These are phyloP conservation scores for Cryptus viduatorius DNA, from an alignment of 2,888 invertebrate species.

Conservation along the genomic window DNA sequence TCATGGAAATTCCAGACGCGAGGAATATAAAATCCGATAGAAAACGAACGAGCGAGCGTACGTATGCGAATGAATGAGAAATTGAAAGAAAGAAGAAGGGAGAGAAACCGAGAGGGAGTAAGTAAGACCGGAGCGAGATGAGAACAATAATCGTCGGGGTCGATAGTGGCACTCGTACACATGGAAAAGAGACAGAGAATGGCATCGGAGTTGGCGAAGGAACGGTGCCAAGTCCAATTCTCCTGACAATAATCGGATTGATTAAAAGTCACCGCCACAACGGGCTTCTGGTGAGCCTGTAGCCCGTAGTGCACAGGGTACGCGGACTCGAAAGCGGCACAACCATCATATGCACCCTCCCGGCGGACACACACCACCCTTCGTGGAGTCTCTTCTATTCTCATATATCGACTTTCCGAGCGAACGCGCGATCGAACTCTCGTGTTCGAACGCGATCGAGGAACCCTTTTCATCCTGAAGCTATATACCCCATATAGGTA, in stretches of 20 bases:
- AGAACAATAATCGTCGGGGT: conserved; percentile 11
- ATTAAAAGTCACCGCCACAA: conserved; percentile 78
- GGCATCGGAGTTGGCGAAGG: conserved; percentile 61
- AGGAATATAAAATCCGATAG: background rate
- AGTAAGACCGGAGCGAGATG: background rate
- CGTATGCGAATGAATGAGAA: background rate
- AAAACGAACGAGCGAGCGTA: conserved; percentile 3
- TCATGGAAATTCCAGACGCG: conserved; percentile 5
- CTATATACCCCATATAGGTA: conserved; percentile 49
- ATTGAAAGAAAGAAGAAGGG: conserved; percentile 6
- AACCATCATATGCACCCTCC: conserved; percentile 31
- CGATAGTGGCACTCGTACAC: conserved; percentile 65
- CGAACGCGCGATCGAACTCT: conserved; percentile 41
- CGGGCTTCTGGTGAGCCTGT: conserved; percentile 44
- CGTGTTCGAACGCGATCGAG: conserved; percentile 43
- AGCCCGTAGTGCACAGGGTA: background rate
- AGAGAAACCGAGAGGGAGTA: background rate
- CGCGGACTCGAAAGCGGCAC: conserved; percentile 6
- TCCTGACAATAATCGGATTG: conserved; percentile 78
- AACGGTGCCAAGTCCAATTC: conserved; percentile 76
- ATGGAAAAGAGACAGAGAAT: conserved; percentile 28
- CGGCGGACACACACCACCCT: conserved; percentile 2
- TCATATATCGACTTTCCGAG: conserved; percentile 60
- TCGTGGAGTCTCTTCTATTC: conserved; percentile 35
- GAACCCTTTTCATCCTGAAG: conserved; percentile 57